Percentiles rank a stretch among this genome's conserved stretches.
These are phyloP conservation scores for Strix occidentalis DNA, from an alignment of 2,797 vertebrate species.

Conservation along the genomic window DNA sequence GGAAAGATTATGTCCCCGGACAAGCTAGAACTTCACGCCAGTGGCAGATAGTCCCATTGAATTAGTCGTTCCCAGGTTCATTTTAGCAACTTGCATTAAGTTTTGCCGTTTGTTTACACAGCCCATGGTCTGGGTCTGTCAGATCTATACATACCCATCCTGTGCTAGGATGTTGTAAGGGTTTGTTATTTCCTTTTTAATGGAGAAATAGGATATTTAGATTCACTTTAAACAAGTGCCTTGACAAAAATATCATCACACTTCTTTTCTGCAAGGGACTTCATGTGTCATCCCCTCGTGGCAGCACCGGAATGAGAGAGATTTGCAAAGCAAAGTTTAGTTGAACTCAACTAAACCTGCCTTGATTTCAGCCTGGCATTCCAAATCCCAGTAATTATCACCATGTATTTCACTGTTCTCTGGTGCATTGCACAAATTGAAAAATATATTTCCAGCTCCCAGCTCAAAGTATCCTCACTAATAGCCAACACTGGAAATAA, in stretches of 20 bases:
- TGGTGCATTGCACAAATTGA: not conserved
- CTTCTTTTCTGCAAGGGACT: not conserved
- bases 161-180: rapidly evolving
- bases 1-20: conserved; percentile 3
- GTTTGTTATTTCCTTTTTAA: not conserved
- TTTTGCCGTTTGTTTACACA: not conserved
- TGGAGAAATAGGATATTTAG: not conserved
- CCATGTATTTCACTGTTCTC: rapidly evolving
- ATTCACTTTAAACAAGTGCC: not conserved
- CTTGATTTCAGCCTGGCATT: not conserved
- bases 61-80: conserved; percentile 45
- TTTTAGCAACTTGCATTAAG: not conserved
- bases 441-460: not conserved
- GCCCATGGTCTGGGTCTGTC: not conserved
- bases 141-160: not conserved
- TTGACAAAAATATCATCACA: not conserved
- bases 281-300: not conserved
- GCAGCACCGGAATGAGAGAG: rapidly evolving
- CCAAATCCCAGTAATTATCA: not conserved
- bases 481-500: not conserved
- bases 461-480: not conserved
- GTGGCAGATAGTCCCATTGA: conserved; percentile 26
- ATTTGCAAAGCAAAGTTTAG: not conserved
- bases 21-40: conserved; percentile 32
- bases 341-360: not conserved